Conservation (phyloP, 2,888 invertebrate species). For the Catocala sponsa region DNA sequence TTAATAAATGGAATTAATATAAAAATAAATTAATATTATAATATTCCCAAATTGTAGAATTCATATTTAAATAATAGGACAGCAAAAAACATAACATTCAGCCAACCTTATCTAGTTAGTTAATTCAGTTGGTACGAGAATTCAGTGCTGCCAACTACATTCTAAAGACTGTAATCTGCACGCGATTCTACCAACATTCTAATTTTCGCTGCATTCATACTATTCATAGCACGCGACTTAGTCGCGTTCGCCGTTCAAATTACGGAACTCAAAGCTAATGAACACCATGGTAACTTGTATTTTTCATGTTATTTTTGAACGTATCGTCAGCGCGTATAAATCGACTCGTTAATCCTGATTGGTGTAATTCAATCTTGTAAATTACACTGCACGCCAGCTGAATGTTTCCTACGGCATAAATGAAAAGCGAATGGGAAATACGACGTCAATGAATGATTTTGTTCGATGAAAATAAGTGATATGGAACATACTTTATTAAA, state of each 20-base stretch:
- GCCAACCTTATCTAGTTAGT: conserved; percentile 42
- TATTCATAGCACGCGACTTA: conserved; percentile 45
- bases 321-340: conserved; percentile 40
- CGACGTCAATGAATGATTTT: conserved; percentile 34
- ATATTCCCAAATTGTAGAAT: too few species aligned
- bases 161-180: conserved; percentile 51
- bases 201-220: conserved; percentile 48
- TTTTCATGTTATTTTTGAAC: conserved; percentile 43
- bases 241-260: conserved; percentile 40
- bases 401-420: conserved; percentile 29
- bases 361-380: conserved; percentile 54
- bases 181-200: conserved; percentile 57
- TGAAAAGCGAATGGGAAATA: conserved; percentile 34
- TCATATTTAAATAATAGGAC: too few species aligned
- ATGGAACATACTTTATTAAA: conserved; percentile 17
- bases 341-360: conserved; percentile 54
- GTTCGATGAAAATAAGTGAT: conserved; percentile 24
- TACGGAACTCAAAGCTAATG: conserved; percentile 53
- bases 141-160: conserved; percentile 41
- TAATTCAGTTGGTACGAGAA: conserved; percentile 39
- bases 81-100: conserved; percentile 18
- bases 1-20: too few species aligned
- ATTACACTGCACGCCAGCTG: conserved; percentile 43
- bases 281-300: conserved; percentile 45
- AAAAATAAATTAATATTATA: too few species aligned